Base-by-base conservation (phyloP, 2,797 vertebrate species). In the Anguilla anguilla region DNA sequence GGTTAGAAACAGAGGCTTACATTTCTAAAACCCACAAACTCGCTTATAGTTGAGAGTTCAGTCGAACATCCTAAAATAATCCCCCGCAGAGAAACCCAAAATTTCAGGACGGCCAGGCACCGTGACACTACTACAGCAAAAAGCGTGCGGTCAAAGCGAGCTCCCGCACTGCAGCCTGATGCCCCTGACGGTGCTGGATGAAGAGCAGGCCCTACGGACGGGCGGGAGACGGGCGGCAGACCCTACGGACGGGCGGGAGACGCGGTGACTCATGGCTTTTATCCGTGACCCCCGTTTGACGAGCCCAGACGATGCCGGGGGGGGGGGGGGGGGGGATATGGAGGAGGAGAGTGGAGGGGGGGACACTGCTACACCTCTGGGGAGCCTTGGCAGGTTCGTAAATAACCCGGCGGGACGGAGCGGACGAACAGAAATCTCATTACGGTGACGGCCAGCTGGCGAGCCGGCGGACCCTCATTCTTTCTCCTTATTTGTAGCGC, bases 371-470 rank as follows among this genome's bases (percentile, higher is more conserved):
- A 86, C 72, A 81, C 86, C 31, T 81, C 19, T 22, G 35, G 9
- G 28, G 49, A 43, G 35, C 25, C 85, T 25, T 15, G 64, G 57
- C 19, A 59, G 57, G 61, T 86, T 57, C 85, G 69, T 83, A 67
- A 88, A 83, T 86, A 88, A 83, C 72, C 46, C 31, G 9, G 1
- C 10, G 17, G 61, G 35, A 88, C 86, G 79, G 61, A 22, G 83
- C 39, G 64, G 87, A 82, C 55, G 55, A 64, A 83, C 57, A 67
- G 57, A 46, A 55, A 82, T 43, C 79, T 82, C 77, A 88, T 86
- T 86, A 88, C 77, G 22, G 9, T 15, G 85, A 82, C 77, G 83
- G 85, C n/a, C 28, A 55, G 77, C 1, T 28, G 28, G 25, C 74
- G 10, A 15, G 39, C 19, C 49, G 13, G 31, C 49, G 57, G 57